Conservation (phyloP, 1,140 invertebrate genomes). For the Chionoecetes opilio region DNA sequence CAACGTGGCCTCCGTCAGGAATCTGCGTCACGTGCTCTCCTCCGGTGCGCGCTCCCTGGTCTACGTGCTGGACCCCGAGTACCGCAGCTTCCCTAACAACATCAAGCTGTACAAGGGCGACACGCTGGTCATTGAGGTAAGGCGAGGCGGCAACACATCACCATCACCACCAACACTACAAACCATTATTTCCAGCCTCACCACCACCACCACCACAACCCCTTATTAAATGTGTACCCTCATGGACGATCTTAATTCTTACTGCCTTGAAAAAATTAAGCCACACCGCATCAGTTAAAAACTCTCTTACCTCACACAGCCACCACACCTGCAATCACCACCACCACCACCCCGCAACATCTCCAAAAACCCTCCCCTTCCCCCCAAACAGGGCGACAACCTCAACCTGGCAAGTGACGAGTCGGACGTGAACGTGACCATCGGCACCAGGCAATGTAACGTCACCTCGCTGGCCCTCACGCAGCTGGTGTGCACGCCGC, state of each 20-base stretch:
- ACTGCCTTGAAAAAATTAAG: too few species aligned
- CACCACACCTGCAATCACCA: neutral
- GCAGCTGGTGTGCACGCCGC: constrained; percentile 95
- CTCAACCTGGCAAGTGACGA: constrained; percentile 96
- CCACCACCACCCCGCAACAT: neutral
- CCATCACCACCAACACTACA: neutral
- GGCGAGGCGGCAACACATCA: neutral
- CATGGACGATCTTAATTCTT: too few species aligned
- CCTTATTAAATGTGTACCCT: too few species aligned
- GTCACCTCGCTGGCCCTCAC: constrained; percentile 95
- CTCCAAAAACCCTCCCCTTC: neutral
- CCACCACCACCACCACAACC: neutral
- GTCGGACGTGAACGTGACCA: constrained; percentile 96
- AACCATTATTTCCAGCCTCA: neutral
- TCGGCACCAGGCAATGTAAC: constrained; percentile 94
- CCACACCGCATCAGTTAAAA: too few species aligned
- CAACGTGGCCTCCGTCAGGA: constrained; percentile 93
- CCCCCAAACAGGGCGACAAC: constrained; percentile 88
- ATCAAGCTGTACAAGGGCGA: constrained; percentile 97
- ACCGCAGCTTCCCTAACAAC: constrained; percentile 88
- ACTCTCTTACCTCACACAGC: neutral
- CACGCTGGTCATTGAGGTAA: constrained; percentile 94
- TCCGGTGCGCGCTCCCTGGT: constrained; percentile 91
- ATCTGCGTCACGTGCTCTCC: constrained; percentile 94
- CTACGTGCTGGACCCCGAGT: constrained; percentile 97